These are phyloP conservation scores for Leucosticte australis DNA, from an alignment of 2,113 vertebrate species.

Conservation along the genomic window DNA sequence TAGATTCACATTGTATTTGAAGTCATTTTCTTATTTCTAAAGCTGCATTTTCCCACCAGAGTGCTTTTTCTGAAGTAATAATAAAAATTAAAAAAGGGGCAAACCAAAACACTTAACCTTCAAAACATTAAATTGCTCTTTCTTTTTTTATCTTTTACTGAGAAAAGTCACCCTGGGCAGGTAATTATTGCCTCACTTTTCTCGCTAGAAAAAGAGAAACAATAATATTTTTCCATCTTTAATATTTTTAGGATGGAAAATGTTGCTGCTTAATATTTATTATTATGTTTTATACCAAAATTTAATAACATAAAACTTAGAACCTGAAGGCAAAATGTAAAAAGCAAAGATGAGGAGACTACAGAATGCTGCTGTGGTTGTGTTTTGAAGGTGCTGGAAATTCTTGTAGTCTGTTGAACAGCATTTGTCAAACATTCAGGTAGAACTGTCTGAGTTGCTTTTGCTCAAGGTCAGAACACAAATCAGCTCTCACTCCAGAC, in stretches of 20 bases:
- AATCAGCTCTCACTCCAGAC: neutral
- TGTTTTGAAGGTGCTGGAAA: neutral
- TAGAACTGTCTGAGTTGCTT: neutral
- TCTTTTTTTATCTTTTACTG: constrained; percentile 6
- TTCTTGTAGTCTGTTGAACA: neutral
- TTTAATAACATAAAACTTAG: constrained; percentile 9
- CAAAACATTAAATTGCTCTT: neutral
- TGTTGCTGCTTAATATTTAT: constrained; percentile 11
- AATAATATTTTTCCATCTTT: constrained; percentile 10
- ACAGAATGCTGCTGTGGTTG: neutral
- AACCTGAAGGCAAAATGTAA: constrained; percentile 1
- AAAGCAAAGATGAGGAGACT: neutral
- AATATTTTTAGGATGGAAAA: constrained; percentile 25
- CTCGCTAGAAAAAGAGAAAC: neutral
- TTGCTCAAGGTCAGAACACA: neutral
- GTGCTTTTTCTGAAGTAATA: neutral
- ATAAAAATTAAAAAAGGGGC: neutral
- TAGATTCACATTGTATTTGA: neutral
- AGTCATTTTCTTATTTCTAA: constrained; percentile 3
- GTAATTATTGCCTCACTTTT: constrained; percentile 21
- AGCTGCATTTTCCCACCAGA: neutral
- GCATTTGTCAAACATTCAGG: neutral
- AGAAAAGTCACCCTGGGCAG: constrained; percentile 27
- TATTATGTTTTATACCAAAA: neutral
- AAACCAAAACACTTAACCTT: neutral